Evolutionary conservation across 1,140 invertebrate genomes (phyloP).

Genomic region (Calycopis cecrops): DNA sequence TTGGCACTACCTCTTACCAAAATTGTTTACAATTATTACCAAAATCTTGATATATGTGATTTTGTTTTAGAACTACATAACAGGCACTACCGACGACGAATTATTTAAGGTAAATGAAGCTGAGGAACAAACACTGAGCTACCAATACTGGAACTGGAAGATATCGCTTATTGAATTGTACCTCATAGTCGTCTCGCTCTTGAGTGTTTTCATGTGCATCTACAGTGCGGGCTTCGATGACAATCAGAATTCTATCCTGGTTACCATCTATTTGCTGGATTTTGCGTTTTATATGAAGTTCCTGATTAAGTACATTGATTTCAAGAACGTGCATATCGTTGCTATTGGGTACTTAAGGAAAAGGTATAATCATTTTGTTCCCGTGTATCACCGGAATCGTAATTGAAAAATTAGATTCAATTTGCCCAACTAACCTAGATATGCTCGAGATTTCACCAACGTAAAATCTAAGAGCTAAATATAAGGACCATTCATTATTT

Average conservation of each 20-base stretch:
- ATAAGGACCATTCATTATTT: too few relatives aligned
- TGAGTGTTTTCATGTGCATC: slow-evolving; percentile 39
- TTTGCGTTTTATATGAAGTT: slow-evolving; percentile 46
- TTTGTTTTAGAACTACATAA: too few relatives aligned
- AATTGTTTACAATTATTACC: too few relatives aligned
- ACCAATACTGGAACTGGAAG: slow-evolving; percentile 35
- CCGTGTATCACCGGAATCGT: too few relatives aligned
- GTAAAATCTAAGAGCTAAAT: too few relatives aligned
- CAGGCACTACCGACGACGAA: not conserved
- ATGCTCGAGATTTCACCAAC: too few relatives aligned
- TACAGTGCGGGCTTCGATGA: slow-evolving; percentile 50
- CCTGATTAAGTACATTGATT: slow-evolving; percentile 34
- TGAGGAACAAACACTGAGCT: slow-evolving; percentile 22
- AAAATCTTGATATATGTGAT: too few relatives aligned
- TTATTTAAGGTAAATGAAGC: not conserved
- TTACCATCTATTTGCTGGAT: slow-evolving; percentile 40
- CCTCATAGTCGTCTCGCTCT: slow-evolving; percentile 36
- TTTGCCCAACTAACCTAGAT: too few relatives aligned
- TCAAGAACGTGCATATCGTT: slow-evolving; percentile 17
- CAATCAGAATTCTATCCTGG: slow-evolving; percentile 34
- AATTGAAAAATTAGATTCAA: too few relatives aligned
- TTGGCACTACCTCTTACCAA: too few relatives aligned
- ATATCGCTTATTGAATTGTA: slow-evolving; percentile 38
- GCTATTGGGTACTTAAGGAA: slow-evolving; percentile 20
- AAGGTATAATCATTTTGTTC: not conserved